These are phyloP conservation scores for Argyresthia albistria DNA, from an alignment of 2,888 invertebrate species.

Conservation along the genomic window DNA sequence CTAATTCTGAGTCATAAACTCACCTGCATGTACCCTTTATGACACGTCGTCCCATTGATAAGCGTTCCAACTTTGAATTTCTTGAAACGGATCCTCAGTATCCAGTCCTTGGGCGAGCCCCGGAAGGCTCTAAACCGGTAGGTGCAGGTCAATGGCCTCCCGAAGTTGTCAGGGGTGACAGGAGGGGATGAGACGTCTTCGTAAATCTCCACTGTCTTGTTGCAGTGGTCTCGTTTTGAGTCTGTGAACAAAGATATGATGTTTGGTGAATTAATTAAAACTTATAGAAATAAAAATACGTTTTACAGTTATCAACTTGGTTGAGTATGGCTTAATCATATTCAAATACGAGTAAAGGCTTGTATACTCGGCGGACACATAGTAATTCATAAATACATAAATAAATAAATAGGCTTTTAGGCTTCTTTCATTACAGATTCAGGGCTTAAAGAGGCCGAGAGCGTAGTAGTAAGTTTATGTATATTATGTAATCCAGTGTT, in stretches of 20 bases:
- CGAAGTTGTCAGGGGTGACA: slow-evolving; percentile 85
- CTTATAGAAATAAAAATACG: too few relatives aligned
- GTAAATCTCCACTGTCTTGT: slow-evolving; percentile 94
- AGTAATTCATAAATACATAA: not conserved
- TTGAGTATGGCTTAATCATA: too few relatives aligned
- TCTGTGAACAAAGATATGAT: slow-evolving; percentile 44
- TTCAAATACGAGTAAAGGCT: too few relatives aligned
- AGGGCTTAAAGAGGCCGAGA: not conserved
- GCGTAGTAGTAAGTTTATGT: too few relatives aligned
- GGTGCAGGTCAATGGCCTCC: slow-evolving; percentile 90
- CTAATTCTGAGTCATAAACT: too few relatives aligned
- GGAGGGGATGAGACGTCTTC: slow-evolving; percentile 93
- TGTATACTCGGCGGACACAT: too few relatives aligned
- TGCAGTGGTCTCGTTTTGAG: slow-evolving; percentile 88
- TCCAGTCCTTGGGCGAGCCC: slow-evolving; percentile 92
- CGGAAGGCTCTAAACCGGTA: slow-evolving; percentile 92
- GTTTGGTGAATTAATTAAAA: not conserved
- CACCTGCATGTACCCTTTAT: slow-evolving; percentile 92
- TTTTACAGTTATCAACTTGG: too few relatives aligned
- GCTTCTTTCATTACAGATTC: not conserved
- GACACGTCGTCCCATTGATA: slow-evolving; percentile 89
- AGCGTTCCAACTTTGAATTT: slow-evolving; percentile 93
- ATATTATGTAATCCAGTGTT: too few relatives aligned
- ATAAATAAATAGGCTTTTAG: too few relatives aligned
- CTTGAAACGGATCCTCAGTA: slow-evolving; percentile 89